Conservation (phyloP, 2,888 invertebrate genomes). For the Teleiodes luculella region DNA sequence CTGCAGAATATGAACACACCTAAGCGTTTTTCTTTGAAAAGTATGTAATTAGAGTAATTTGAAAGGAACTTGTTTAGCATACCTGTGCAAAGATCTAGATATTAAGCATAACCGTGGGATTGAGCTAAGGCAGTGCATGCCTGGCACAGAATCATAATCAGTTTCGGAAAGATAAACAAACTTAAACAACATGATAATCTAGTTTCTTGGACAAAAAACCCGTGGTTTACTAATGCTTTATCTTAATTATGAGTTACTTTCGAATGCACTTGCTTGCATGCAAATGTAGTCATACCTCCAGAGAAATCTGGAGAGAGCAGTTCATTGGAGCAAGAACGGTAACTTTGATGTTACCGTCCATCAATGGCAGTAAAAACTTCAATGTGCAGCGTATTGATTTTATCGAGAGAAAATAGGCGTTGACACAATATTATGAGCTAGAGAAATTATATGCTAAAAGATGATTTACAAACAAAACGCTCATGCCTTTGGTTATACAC, state of each 20-base stretch:
- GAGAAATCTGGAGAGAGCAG: slow-evolving; percentile 68
- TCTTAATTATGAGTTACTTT: slow-evolving; percentile 52
- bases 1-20: background rate
- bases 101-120: background rate
- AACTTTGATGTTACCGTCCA: slow-evolving; percentile 37
- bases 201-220: slow-evolving; percentile 20
- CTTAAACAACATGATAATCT: slow-evolving; percentile 22
- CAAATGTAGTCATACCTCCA: slow-evolving; percentile 63
- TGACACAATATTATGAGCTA: background rate
- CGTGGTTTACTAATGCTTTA: slow-evolving; percentile 36
- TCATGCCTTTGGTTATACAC: too few species aligned
- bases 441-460: too few species aligned
- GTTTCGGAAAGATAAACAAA: background rate
- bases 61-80: slow-evolving; percentile 35
- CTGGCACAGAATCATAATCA: background rate
- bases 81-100: slow-evolving; percentile 41
- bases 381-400: slow-evolving; percentile 15
- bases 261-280: slow-evolving; percentile 50
- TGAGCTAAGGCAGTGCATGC: background rate
- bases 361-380: slow-evolving; percentile 40
- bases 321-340: slow-evolving; percentile 46
- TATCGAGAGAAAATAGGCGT: slow-evolving; percentile 6
- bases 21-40: slow-evolving; percentile 19
- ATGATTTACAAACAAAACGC: too few species aligned
- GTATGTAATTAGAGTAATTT: slow-evolving; percentile 30